Evolutionary conservation across 1,140 invertebrate species (phyloP).

Genomic region (Papilio dardanus): DNA sequence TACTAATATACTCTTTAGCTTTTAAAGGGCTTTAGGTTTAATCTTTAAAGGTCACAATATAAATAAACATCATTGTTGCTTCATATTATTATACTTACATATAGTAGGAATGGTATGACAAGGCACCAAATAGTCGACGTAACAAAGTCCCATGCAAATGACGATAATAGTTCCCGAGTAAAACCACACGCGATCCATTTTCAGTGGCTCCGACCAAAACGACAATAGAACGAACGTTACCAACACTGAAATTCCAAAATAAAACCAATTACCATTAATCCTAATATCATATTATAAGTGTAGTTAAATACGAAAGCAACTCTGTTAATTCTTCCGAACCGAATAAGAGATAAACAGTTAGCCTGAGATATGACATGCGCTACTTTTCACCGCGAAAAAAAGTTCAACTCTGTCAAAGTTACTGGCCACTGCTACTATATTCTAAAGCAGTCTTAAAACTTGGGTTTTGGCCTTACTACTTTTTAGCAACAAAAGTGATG

Average conservation of each 20-base stretch:
- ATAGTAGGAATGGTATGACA: slow-evolving; percentile 66
- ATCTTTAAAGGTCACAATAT: too few species aligned
- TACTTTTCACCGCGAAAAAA: too few species aligned
- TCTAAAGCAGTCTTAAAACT: neutral
- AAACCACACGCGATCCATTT: slow-evolving; percentile 66
- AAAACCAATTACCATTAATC: too few species aligned
- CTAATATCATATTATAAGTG: too few species aligned
- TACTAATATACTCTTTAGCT: too few species aligned
- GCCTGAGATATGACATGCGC: too few species aligned
- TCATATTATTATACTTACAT: slow-evolving; percentile 56
- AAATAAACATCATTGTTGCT: neutral
- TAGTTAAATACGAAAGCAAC: too few species aligned
- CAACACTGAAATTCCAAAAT: slow-evolving; percentile 58
- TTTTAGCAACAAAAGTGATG: neutral
- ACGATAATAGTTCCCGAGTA: slow-evolving; percentile 57
- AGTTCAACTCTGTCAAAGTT: too few species aligned
- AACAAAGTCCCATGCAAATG: slow-evolving; percentile 70
- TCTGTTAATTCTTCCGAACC: too few species aligned
- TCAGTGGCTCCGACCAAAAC: slow-evolving; percentile 70
- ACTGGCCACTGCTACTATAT: too few species aligned
- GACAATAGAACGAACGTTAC: slow-evolving; percentile 65
- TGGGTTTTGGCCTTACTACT: neutral
- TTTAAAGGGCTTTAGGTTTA: too few species aligned
- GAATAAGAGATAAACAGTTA: too few species aligned
- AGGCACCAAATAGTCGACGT: slow-evolving; percentile 68